These are phyloP conservation scores for Chaetodon trifasciatus DNA, from an alignment of 2,797 vertebrate genomes.

Conservation along the genomic window DNA sequence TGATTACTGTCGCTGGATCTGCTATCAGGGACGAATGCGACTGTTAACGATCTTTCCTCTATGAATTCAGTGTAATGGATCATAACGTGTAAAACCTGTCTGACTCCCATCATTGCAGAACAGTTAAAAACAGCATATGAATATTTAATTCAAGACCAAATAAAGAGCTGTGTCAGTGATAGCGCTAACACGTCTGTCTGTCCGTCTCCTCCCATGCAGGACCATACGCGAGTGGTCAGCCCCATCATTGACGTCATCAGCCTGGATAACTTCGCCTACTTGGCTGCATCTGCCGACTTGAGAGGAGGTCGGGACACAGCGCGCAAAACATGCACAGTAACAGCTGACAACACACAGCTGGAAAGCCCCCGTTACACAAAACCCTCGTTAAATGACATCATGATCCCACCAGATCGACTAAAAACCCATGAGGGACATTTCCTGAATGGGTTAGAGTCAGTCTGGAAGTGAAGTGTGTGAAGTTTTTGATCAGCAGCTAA, in stretches of 20 bases:
- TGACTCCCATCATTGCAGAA: not conserved
- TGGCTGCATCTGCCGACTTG: conserved; percentile 97
- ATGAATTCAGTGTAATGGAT: not conserved
- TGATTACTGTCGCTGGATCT: not conserved
- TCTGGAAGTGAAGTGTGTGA: not conserved
- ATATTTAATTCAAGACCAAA: not conserved
- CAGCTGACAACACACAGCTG: conserved; percentile 44
- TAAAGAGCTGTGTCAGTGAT: not conserved
- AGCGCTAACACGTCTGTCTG: not conserved
- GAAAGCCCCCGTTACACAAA: conserved; percentile 25
- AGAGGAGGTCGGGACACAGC: conserved; percentile 91
- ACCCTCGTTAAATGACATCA: not conserved
- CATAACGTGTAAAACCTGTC: not conserved
- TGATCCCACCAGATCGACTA: not conserved
- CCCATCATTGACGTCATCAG: conserved; percentile 99
- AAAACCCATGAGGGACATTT: not conserved
- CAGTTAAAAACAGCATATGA: not conserved
- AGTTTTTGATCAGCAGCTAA: not conserved
- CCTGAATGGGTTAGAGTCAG: not conserved
- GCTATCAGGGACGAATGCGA: not conserved
- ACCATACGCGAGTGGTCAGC: conserved; percentile 97
- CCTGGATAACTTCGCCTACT: conserved; percentile 98
- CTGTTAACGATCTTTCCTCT: not conserved
- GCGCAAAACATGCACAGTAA: not conserved
- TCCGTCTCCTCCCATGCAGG: conserved; percentile 81